Conservation (phyloP, 2,113 vertebrate species). For the Cnemophilus loriae region DNA sequence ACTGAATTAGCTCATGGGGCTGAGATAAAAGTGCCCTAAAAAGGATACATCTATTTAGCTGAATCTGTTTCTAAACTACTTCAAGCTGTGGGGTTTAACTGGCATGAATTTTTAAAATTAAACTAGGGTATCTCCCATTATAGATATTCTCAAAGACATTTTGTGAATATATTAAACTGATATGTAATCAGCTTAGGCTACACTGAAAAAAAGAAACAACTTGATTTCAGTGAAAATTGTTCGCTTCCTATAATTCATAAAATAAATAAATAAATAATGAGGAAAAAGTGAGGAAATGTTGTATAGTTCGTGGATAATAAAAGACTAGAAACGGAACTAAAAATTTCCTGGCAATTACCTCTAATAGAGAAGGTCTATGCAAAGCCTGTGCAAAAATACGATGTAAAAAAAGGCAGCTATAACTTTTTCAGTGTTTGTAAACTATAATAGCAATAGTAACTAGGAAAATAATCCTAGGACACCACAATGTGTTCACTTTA, state of each 20-base stretch:
- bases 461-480: background rate
- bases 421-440: background rate
- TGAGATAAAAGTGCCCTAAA: background rate
- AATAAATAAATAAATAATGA: background rate
- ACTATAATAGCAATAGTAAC: background rate
- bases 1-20: background rate
- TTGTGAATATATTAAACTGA: background rate
- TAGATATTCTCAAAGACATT: background rate
- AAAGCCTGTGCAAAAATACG: background rate
- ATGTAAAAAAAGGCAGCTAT: background rate
- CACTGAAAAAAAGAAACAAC: background rate
- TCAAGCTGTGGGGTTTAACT: background rate
- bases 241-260: background rate
- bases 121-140: background rate
- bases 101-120: constrained; percentile 1
- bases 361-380: background rate
- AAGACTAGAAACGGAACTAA: background rate
- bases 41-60: background rate
- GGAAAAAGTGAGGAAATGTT: background rate
- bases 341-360: background rate
- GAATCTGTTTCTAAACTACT: background rate
- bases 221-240: background rate
- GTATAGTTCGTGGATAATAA: background rate
- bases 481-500: background rate
- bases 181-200: background rate